Base-by-base conservation (phyloP, 2,888 invertebrate species). In the Acrobasis repandana region DNA sequence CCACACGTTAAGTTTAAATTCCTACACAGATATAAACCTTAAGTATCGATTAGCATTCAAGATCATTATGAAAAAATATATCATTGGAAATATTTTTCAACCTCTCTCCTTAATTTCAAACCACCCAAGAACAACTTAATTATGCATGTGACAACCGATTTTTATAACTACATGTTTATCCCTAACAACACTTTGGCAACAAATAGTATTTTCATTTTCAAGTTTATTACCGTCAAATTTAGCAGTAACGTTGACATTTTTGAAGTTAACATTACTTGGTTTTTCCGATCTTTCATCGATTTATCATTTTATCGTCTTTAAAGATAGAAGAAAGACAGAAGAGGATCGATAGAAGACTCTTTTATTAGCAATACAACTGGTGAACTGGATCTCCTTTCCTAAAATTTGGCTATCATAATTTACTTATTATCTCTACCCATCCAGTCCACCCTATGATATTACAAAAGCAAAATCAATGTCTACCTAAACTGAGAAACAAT, bases 171-270 rank as follows among this genome's bases (percentile, higher is more conserved):
- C 86, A 85, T 76, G 85, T 86, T 85, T 82, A 91, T 85, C 80
- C 83, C 88, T 91, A 92, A 91, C 84, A 91, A 92, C 91, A 91
- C 85, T 93, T 93, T 93, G 93, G 93, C 93, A 93, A 93, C 93
- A 92, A 92, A 90, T 88, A 88, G 83, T 88, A 85, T 86, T 85
- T 85, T 81, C 76, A 73, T 68, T 75, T 79, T 80, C 78, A 75
- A 69, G 60, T 69, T 78, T 80, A 81, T 78, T 76, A 80, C 82
- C 83, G 75, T 83, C 79, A 80, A 81, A 82, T 84, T 82, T 73
- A 86, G 84, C 79, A 80, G 88, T 77, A 84, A 86, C 82, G 85
- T 82, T 78, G 84, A 85, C 83, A 80, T 80, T 70, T 70, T 71
- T 73, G 70, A 68, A 81, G 84, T 85, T 77, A 86, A 88, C 87